A percentile compares a stretch with the other conserved stretches of the same genome.
These are phyloP conservation scores for Megaceryle alcyon DNA, from an alignment of 2,797 vertebrate genomes.

Conservation along the genomic window DNA sequence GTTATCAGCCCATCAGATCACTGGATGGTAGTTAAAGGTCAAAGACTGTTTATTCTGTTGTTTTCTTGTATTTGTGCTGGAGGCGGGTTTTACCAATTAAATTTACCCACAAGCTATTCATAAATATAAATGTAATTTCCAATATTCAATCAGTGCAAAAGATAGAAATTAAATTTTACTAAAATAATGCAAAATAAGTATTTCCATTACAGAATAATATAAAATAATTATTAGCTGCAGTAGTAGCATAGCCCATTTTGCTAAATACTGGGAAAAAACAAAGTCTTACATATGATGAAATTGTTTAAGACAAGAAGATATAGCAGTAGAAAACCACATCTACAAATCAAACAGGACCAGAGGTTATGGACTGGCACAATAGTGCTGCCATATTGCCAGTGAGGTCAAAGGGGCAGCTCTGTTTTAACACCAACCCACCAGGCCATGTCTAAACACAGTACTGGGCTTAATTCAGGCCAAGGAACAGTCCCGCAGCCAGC, in stretches of 20 bases:
- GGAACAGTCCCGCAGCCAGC: background rate
- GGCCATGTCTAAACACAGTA: background rate
- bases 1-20: background rate
- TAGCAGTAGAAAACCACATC: background rate
- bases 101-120: background rate
- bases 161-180: background rate
- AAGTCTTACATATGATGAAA: background rate
- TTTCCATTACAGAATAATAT: background rate
- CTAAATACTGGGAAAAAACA: background rate
- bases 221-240: background rate
- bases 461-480: background rate
- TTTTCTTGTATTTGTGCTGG: background rate
- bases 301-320: background rate
- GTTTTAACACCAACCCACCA: background rate
- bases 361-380: fast-evolving
- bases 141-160: background rate
- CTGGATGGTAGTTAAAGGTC: background rate
- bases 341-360: background rate
- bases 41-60: background rate
- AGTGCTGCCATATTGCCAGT: background rate
- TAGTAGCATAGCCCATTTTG: background rate
- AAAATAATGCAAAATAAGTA: background rate
- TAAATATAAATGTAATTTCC: background rate
- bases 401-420: background rate
- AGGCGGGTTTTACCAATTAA: background rate